Evolutionary conservation across 2,113 vertebrate genomes (phyloP).

Genomic region (Mobula hypostoma): DNA sequence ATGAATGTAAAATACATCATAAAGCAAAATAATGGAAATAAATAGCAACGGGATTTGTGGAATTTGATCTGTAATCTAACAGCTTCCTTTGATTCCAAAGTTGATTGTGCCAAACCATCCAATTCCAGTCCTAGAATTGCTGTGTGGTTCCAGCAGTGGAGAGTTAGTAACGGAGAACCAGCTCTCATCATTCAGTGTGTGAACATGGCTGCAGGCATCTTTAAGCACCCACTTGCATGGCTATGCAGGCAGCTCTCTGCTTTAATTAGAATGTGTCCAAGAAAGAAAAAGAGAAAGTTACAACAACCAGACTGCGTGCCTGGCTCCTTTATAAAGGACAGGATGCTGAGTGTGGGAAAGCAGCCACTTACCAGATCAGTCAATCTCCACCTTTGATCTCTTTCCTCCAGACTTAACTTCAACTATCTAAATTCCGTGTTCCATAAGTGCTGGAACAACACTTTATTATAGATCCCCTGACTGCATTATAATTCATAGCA

Average conservation of each 20-base stretch:
- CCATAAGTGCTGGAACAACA: conserved; percentile 26
- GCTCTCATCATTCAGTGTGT: neutral
- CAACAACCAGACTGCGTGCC: neutral
- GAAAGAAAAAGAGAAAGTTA: neutral
- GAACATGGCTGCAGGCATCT: neutral
- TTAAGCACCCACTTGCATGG: neutral
- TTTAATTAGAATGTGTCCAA: neutral
- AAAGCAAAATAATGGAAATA: neutral
- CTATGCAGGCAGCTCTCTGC: neutral
- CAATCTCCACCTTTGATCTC: conserved; percentile 14
- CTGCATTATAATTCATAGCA: conserved; percentile 24
- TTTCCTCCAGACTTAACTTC: conserved; percentile 21
- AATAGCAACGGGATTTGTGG: neutral
- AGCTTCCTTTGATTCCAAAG: neutral
- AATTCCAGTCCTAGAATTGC: neutral
- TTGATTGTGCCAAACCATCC: neutral
- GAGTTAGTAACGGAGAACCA: neutral
- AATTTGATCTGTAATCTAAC: neutral
- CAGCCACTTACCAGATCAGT: conserved; percentile 18
- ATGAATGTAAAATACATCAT: neutral
- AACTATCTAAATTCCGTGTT: conserved; percentile 32
- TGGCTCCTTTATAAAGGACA: conserved; percentile 2
- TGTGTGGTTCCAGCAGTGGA: neutral
- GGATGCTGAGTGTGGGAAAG: conserved; percentile 32
- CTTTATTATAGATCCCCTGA: conserved; percentile 34